These are phyloP conservation scores for Atherinosoma microstoma DNA, from an alignment of 2,797 vertebrate species.

Conservation along the genomic window DNA sequence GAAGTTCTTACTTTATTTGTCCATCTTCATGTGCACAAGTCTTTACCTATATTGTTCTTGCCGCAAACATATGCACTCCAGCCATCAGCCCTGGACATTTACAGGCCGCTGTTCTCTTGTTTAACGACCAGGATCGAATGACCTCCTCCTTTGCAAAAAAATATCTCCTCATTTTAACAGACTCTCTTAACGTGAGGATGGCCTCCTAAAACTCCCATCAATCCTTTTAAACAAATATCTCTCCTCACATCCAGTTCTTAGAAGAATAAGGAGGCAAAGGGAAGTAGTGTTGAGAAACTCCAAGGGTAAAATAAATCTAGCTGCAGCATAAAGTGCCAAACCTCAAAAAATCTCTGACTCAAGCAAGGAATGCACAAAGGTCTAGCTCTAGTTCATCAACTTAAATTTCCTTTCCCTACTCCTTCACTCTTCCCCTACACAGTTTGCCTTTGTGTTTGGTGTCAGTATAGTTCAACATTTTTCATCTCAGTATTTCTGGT, in stretches of 20 bases:
- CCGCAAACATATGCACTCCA: conserved; percentile 58
- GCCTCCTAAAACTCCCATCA: conserved; percentile 62
- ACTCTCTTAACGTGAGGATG: conserved; percentile 51
- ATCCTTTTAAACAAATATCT: conserved; percentile 65
- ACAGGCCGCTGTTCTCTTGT: conserved; percentile 59
- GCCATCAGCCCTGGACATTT: conserved; percentile 70
- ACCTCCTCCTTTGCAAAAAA: conserved; percentile 53
- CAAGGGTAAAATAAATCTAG: conserved; percentile 71
- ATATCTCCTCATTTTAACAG: conserved; percentile 52
- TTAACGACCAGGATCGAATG: conserved; percentile 70
- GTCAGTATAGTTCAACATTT: conserved; percentile 41
- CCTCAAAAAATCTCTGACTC: conserved; percentile 72
- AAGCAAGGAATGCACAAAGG: conserved; percentile 61
- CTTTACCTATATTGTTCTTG: conserved; percentile 25
- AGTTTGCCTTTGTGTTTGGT: conserved; percentile 55
- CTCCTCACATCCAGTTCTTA: conserved; percentile 36
- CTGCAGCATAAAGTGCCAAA: conserved; percentile 71
- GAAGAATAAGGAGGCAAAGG: conserved; percentile 40
- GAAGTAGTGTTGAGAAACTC: conserved; percentile 55
- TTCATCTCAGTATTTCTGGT: conserved; percentile 29
- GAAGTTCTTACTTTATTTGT: not conserved
- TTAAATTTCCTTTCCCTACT: conserved; percentile 45
- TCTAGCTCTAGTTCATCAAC: conserved; percentile 52
- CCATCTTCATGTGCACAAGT: conserved; percentile 19
- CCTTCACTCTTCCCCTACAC: conserved; percentile 29